A percentile compares a stretch with the other conserved stretches of the same genome.
These are phyloP conservation scores for Progne subis DNA, from an alignment of 2,113 vertebrate genomes.

Conservation along the genomic window DNA sequence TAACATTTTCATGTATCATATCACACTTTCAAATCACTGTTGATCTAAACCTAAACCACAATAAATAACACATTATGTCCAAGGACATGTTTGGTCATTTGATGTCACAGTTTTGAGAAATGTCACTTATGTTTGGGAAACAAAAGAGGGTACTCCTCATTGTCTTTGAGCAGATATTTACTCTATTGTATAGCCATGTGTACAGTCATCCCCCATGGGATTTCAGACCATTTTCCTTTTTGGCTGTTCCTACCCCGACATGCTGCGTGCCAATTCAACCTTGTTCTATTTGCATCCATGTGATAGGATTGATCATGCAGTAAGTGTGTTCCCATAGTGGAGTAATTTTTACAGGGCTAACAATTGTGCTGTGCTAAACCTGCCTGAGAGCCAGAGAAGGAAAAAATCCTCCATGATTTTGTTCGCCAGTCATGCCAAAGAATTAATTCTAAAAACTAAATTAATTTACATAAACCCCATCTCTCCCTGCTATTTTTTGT, in stretches of 20 bases:
- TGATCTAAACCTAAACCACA: not conserved
- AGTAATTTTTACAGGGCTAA: constrained; percentile 6
- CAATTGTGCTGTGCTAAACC: not conserved
- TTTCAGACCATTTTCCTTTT: not conserved
- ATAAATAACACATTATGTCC: not conserved
- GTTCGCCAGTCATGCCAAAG: not conserved
- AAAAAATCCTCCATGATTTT: not conserved
- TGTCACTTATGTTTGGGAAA: not conserved
- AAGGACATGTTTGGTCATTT: not conserved
- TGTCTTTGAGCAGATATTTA: not conserved
- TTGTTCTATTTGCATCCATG: not conserved
- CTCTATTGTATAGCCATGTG: not conserved
- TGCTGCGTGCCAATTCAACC: not conserved
- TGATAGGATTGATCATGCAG: constrained; percentile 7
- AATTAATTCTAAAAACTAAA: constrained; percentile 19
- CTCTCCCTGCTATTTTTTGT: not conserved
- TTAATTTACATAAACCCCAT: constrained; percentile 3
- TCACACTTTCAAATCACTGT: not conserved
- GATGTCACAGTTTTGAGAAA: not conserved
- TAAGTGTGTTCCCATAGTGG: not conserved
- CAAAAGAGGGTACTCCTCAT: not conserved
- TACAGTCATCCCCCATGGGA: not conserved
- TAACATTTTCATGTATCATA: not conserved
- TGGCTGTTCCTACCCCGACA: not conserved
- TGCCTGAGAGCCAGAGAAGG: not conserved